Conservation (phyloP, 2,888 invertebrate species). For the Ecliptopera silaceata region DNA sequence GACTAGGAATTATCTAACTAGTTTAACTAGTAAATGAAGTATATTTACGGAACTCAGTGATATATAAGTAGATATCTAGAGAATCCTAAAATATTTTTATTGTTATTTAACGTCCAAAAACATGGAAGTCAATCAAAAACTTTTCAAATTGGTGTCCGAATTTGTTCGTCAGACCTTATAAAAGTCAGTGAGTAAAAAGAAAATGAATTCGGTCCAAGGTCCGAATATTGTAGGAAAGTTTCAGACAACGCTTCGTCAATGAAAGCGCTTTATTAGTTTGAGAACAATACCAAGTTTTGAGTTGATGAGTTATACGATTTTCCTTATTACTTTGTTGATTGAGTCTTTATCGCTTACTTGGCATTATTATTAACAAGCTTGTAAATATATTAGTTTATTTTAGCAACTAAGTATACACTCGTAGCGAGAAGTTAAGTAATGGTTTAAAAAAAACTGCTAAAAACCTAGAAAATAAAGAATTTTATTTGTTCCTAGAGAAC, state of each 20-base stretch:
- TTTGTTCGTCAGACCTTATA: neutral
- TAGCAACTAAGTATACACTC: too few species aligned
- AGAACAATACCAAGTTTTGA: constrained; percentile 18
- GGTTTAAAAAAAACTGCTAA: too few species aligned
- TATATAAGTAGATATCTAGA: too few species aligned
- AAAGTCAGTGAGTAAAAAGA: constrained; percentile 14
- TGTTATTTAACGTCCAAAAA: neutral
- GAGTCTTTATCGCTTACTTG: constrained; percentile 17
- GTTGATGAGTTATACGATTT: constrained; percentile 30
- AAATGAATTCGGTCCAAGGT: constrained; percentile 12
- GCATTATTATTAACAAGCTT: constrained; percentile 1
- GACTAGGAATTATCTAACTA: too few species aligned
- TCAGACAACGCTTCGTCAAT: constrained; percentile 7
- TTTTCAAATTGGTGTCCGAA: neutral
- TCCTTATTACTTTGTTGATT: constrained; percentile 21
- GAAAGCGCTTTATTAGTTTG: constrained; percentile 24
- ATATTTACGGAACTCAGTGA: too few species aligned
- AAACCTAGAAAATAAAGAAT: too few species aligned
- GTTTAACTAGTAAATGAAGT: too few species aligned
- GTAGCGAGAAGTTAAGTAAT: too few species aligned
- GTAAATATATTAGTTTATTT: neutral
- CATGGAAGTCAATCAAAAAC: neutral
- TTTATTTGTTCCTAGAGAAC: too few species aligned
- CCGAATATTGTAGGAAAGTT: constrained; percentile 11
- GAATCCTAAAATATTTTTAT: neutral